Evolutionary conservation across 2,888 invertebrate genomes (phyloP), one percentile per base, ranked within the genome.

Genomic region (Synergus japonicus): DNA sequence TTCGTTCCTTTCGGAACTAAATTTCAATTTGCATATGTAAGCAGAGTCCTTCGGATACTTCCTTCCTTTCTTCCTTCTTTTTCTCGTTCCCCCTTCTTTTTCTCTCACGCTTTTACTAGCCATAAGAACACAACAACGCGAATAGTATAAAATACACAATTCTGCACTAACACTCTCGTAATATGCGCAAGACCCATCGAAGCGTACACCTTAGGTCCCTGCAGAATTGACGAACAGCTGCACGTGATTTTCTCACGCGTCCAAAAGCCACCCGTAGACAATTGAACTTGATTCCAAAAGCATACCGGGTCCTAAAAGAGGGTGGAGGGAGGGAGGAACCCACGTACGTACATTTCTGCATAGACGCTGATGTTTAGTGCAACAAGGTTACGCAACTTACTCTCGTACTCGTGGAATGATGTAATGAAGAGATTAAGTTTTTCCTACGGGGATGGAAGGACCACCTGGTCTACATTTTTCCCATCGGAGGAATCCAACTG

Each of bases 201-300:
- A 81, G 83, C 79, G 76, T 49, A 54, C 73, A 41, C n/a, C 54
- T 54, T 9, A 79, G 78, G 63, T 79, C 78, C 44, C 78, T 76
- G 66, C 44, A 66, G 76, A 76, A 79, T 76, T 79, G 79, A 81
- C 79, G 81, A 84, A 89, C 91, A 91, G 90, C 91, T 91, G 91
- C 90, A 87, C 86, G 88, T 86, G 87, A 90, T 83, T 90, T 91
- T 91, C 91, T 91, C 91, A 91, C 91, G 91, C 89, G 91, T 88
- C 89, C 90, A 89, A 90, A 91, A 91, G 90, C 91, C 89, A 91
- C 88, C 88, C 88, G 87, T 87, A 91, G 89, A 91, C 91, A 91
- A 91, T 91, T 86, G 90, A 87, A 89, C 88, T 88, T 90, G 90
- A 90, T 90, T 90, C 89, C 86, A 76, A 63, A 37, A 76, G 44